Conservation (phyloP, 2,888 invertebrate species). For the Panopea generosa region DNA sequence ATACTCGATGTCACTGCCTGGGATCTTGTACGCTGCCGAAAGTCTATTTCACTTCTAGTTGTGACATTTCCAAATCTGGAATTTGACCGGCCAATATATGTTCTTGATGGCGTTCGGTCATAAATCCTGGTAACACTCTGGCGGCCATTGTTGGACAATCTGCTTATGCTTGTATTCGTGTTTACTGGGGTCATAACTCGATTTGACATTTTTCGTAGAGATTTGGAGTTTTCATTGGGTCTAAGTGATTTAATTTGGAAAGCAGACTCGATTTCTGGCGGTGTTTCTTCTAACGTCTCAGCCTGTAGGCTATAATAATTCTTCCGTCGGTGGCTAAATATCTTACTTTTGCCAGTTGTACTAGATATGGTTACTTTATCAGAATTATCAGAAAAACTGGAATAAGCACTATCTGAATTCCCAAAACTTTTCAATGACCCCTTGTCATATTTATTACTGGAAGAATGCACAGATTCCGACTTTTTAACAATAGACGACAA, state of each 20-base stretch:
- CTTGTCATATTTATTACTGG: conserved; percentile 52
- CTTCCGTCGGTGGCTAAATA: conserved; percentile 27
- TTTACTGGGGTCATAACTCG: conserved; percentile 43
- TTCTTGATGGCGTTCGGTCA: conserved; percentile 43
- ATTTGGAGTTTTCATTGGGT: conserved; percentile 65
- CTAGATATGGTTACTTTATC: conserved; percentile 57
- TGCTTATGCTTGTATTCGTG: conserved; percentile 26
- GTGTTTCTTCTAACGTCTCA: conserved; percentile 40
- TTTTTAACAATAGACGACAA: conserved; percentile 51
- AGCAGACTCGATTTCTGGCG: conserved; percentile 31
- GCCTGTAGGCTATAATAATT: conserved; percentile 34
- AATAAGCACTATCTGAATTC: conserved; percentile 77
- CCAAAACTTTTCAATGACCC: conserved; percentile 68
- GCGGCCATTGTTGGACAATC: conserved; percentile 20
- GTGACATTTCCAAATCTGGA: conserved; percentile 41
- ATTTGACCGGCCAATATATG: conserved; percentile 21
- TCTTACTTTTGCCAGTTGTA: conserved; percentile 40
- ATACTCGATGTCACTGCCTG: conserved; percentile 44
- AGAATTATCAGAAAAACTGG: conserved; percentile 76
- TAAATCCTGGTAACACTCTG: conserved; percentile 34
- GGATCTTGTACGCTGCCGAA: conserved; percentile 25
- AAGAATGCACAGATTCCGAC: conserved; percentile 39
- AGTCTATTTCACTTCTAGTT: conserved; percentile 51
- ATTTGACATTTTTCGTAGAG: conserved; percentile 63
- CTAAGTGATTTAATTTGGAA: conserved; percentile 65